These are phyloP conservation scores for Lepus timidus DNA, from an alignment of 2,113 vertebrate genomes.

Conservation along the genomic window DNA sequence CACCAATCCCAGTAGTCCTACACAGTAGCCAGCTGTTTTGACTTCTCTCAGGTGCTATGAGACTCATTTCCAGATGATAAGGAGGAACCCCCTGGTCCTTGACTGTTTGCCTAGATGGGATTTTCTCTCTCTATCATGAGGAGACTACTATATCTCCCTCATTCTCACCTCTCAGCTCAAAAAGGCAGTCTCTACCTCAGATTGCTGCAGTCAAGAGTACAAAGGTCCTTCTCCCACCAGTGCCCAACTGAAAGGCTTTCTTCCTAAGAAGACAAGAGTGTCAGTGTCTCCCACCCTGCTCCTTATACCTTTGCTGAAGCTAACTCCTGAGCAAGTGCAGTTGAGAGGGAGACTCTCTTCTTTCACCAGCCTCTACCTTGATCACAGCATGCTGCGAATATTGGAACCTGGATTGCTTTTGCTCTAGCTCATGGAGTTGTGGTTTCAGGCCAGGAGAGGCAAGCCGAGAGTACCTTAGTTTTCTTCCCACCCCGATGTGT, in stretches of 20 bases:
- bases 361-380: neutral
- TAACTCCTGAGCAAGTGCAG: neutral
- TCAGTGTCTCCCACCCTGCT: neutral
- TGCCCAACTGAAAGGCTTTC: neutral
- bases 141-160: neutral
- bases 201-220: neutral
- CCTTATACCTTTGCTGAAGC: neutral
- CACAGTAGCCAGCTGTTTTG: too few relatives aligned
- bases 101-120: too few relatives aligned
- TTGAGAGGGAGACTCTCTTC: neutral
- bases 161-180: neutral
- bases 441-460: neutral
- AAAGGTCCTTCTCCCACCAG: neutral
- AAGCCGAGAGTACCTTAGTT: neutral
- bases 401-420: neutral
- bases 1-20: too few relatives aligned
- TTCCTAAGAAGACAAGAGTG: neutral
- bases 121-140: too few relatives aligned
- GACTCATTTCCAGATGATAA: too few relatives aligned
- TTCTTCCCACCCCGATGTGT: neutral
- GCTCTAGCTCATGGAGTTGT: neutral
- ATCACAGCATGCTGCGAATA: neutral
- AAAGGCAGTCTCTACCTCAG: neutral
- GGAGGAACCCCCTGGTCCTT: too few relatives aligned
- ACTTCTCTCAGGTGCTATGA: too few relatives aligned